These are phyloP conservation scores for Drosophila lacicola DNA, from an alignment of 2,888 invertebrate species.

Conservation along the genomic window DNA sequence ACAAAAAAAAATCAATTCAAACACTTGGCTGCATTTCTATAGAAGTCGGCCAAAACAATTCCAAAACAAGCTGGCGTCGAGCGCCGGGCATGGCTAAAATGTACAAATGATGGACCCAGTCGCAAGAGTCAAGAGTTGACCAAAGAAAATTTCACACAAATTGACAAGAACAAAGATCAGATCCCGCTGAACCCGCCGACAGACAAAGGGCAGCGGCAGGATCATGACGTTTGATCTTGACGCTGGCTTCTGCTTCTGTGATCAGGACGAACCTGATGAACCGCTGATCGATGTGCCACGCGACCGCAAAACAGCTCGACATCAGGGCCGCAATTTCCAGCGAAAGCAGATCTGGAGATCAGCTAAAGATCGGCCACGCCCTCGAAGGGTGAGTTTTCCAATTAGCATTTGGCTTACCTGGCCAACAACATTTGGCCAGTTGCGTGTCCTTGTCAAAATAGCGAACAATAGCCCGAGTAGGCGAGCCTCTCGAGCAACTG, in stretches of 20 bases:
- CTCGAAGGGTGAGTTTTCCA: slow-evolving; percentile 42
- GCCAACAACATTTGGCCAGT: slow-evolving; percentile 26
- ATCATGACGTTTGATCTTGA: slow-evolving; percentile 73
- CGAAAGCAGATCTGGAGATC: slow-evolving; percentile 62
- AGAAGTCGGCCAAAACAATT: slow-evolving; percentile 69
- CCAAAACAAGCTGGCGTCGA: slow-evolving; percentile 54
- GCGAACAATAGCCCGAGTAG: slow-evolving; percentile 76
- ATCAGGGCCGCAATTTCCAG: slow-evolving; percentile 65
- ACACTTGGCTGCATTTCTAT: slow-evolving; percentile 67
- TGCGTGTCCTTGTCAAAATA: slow-evolving; percentile 81
- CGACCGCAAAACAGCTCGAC: slow-evolving; percentile 77
- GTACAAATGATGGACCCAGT: slow-evolving; percentile 80
- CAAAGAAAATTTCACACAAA: slow-evolving; percentile 77
- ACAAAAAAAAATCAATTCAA: slow-evolving; percentile 69
- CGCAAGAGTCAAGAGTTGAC: slow-evolving; percentile 22
- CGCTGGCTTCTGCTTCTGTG: slow-evolving; percentile 29
- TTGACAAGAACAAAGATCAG: slow-evolving; percentile 60
- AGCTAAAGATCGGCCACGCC: slow-evolving; percentile 82
- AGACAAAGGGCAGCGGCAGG: slow-evolving; percentile 44
- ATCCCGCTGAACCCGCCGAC: slow-evolving; percentile 49
- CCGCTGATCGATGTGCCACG: slow-evolving; percentile 83
- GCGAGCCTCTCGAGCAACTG: slow-evolving; percentile 44
- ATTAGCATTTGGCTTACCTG: slow-evolving; percentile 71
- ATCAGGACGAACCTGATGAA: slow-evolving; percentile 29
- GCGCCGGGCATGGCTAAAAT: slow-evolving; percentile 84